phyloP scores from a whole-genome alignment of 64 coral and sea anemone genomes.

The Dendrophyllia cribrosa region DNA sequence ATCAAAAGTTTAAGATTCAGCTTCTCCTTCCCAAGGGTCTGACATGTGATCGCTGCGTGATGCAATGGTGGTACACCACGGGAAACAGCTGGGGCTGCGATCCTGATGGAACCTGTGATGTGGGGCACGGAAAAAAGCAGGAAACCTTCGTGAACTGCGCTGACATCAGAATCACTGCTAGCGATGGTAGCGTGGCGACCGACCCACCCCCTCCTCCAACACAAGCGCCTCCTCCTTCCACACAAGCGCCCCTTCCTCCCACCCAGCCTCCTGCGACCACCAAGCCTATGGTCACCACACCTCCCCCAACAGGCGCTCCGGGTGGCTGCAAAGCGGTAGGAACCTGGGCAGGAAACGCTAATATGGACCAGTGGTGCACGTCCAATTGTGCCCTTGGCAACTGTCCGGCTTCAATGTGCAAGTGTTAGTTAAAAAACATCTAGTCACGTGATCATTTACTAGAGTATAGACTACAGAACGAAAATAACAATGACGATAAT shows the following conservation, averaged over 20 bases:
- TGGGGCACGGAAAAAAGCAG: conserved; percentile 47
- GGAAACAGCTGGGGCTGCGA: conserved; percentile 81
- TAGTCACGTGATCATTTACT: neutral
- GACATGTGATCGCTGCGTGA: conserved; percentile 80
- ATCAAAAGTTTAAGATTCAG: conserved; percentile 36
- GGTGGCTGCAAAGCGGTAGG: neutral
- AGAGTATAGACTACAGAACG: too few relatives aligned
- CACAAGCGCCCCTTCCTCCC: neutral
- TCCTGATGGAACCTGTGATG: conserved; percentile 6
- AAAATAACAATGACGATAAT: too few relatives aligned
- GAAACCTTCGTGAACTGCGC: conserved; percentile 85
- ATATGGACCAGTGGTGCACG: conserved; percentile 52
- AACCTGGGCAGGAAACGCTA: neutral
- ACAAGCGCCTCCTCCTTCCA: conserved; percentile 23
- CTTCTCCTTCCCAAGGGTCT: conserved; percentile 55
- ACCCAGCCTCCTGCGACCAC: conserved; percentile 1
- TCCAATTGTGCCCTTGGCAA: conserved; percentile 47
- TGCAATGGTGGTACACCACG: conserved; percentile 82
- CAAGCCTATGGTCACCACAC: neutral
- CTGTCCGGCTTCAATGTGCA: conserved; percentile 39
- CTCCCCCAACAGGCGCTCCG: conserved; percentile 22
- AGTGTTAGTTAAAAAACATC: neutral
- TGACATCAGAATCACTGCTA: conserved; percentile 53
- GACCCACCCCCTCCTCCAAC: conserved; percentile 18
- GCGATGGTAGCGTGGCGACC: conserved; percentile 1